phyloP scores from a whole-genome alignment of 2,113 vertebrate genomes.

The Rhagologus leucostigma region DNA sequence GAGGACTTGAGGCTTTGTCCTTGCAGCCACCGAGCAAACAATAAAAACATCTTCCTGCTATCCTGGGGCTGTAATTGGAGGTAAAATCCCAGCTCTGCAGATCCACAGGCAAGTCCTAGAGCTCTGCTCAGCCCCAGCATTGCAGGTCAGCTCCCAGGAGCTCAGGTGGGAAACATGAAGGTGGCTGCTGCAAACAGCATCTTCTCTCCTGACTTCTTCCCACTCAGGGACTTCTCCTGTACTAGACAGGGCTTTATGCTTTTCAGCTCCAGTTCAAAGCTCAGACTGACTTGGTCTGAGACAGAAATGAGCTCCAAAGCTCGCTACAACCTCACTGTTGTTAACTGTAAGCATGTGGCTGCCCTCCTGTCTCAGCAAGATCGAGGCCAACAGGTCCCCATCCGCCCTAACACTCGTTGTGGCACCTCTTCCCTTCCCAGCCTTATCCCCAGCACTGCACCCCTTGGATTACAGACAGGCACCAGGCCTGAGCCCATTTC shows the following conservation, averaged over 20 bases:
- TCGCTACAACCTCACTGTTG: fast-evolving
- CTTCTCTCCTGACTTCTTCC: neutral
- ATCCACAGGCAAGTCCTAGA: fast-evolving
- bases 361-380: neutral
- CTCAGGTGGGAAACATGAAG: neutral
- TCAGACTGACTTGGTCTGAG: neutral
- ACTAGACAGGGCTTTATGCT: neutral
- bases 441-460: neutral
- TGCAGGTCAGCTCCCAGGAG: neutral
- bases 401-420: fast-evolving
- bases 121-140: neutral
- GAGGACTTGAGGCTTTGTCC: neutral
- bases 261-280: neutral
- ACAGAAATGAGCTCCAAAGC: neutral
- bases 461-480: neutral
- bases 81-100: neutral
- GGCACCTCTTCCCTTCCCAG: neutral
- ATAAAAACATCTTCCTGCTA: neutral
- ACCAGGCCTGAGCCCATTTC: neutral
- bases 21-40: neutral
- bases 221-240: neutral
- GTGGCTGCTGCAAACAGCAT: neutral
- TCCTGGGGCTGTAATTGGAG: fast-evolving
- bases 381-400: neutral
- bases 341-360: neutral